These are phyloP conservation scores for Ptychochromis oligacanthus DNA, from an alignment of 2,113 vertebrate species.

Conservation along the genomic window DNA sequence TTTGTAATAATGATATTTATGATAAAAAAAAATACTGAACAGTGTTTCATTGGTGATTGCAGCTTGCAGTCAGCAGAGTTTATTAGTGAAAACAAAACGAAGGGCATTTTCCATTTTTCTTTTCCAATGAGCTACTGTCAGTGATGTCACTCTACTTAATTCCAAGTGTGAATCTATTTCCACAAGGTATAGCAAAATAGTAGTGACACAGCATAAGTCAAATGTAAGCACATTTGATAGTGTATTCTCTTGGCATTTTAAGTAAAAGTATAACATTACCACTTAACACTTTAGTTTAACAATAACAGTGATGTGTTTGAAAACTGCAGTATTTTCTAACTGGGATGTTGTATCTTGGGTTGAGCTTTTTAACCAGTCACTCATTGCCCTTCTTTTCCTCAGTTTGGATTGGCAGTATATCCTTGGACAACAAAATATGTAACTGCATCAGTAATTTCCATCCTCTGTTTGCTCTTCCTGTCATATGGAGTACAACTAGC, in stretches of 20 bases:
- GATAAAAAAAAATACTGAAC: too few species aligned
- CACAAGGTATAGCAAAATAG: background rate
- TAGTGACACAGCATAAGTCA: background rate
- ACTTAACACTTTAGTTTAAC: too few species aligned
- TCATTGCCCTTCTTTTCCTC: background rate
- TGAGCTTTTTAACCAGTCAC: background rate
- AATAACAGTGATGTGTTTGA: too few species aligned
- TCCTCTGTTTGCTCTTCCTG: fast-evolving
- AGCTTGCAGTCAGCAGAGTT: background rate
- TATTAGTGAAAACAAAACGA: background rate
- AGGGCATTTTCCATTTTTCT: background rate
- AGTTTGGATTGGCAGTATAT: background rate
- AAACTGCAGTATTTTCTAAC: too few species aligned
- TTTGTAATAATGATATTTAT: background rate
- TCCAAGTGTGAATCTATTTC: background rate
- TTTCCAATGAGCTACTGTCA: background rate
- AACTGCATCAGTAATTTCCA: background rate
- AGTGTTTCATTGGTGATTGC: background rate
- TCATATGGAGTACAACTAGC: background rate
- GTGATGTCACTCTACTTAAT: background rate
- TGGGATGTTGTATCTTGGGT: too few species aligned
- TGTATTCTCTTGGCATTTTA: too few species aligned
- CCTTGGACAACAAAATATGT: background rate
- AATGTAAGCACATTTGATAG: background rate
- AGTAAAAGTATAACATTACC: too few species aligned